Evolutionary conservation across 2,797 vertebrate genomes (phyloP).

Genomic region (Kryptolebias ocellatus): DNA sequence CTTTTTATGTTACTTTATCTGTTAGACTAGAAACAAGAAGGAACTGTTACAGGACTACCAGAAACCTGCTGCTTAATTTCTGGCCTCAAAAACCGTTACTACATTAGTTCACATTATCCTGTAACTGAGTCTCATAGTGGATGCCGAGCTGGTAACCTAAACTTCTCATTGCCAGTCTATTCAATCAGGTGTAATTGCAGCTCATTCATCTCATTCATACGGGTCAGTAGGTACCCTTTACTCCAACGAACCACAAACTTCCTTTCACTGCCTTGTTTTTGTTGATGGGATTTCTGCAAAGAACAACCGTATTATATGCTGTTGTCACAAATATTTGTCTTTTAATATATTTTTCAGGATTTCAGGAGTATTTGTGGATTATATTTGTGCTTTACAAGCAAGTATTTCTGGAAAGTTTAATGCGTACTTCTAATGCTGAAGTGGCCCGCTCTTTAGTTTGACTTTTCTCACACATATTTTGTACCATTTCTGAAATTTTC

Average conservation of each 20-base stretch:
- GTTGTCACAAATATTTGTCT: background rate
- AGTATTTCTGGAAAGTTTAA: too few relatives aligned
- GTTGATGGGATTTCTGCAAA: background rate
- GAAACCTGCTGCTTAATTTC: background rate
- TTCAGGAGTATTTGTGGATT: too few relatives aligned
- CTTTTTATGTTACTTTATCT: too few relatives aligned
- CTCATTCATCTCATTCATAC: conserved; percentile 4
- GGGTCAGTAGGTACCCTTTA: background rate
- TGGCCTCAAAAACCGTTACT: too few relatives aligned
- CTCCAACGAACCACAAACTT: background rate
- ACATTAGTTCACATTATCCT: background rate
- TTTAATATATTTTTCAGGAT: too few relatives aligned
- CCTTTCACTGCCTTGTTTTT: background rate
- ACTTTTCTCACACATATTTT: background rate
- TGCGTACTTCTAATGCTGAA: background rate
- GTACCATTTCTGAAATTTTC: background rate
- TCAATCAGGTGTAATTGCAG: background rate
- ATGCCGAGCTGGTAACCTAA: conserved; percentile 1
- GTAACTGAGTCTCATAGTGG: conserved; percentile 4
- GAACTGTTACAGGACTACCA: background rate
- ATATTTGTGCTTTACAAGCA: background rate
- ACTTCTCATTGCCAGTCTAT: conserved; percentile 1
- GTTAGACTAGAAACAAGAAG: too few relatives aligned
- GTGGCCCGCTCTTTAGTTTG: background rate
- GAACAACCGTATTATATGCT: background rate